Evolutionary conservation across 1,140 invertebrate species (phyloP).

Genomic region (Apolygus lucorum): DNA sequence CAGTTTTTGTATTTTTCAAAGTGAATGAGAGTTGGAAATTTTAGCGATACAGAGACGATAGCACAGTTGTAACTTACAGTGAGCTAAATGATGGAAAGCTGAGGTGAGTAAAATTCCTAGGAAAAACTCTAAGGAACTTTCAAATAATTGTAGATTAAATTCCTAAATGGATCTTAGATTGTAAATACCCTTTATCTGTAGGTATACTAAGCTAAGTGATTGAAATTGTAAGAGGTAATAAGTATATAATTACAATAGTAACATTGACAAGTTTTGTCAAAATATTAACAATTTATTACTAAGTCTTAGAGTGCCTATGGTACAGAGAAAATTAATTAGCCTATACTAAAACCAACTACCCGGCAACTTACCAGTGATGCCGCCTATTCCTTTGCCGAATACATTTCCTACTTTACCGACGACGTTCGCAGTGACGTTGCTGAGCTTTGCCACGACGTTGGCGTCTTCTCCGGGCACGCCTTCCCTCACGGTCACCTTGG

Average conservation of each 20-base stretch:
- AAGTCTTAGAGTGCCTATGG: constrained; percentile 3
- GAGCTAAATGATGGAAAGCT: too few species aligned
- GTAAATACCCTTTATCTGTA: too few species aligned
- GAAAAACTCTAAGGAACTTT: too few species aligned
- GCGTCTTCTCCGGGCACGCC: constrained; percentile 50
- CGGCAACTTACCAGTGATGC: constrained; percentile 33
- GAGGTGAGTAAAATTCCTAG: too few species aligned
- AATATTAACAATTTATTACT: constrained; percentile 18
- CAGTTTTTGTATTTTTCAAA: too few species aligned
- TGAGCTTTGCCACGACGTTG: constrained; percentile 55
- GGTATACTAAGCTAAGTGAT: too few species aligned
- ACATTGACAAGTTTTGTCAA: neutral
- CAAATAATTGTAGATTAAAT: too few species aligned
- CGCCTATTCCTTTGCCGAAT: constrained; percentile 53
- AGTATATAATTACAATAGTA: neutral
- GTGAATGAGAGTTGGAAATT: too few species aligned
- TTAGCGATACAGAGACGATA: too few species aligned
- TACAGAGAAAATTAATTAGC: constrained; percentile 19
- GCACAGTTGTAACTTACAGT: too few species aligned
- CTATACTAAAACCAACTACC: constrained; percentile 34
- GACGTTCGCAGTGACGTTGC: constrained; percentile 63
- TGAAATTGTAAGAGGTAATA: neutral
- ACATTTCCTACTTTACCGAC: constrained; percentile 70
- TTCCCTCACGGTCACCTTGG: constrained; percentile 54
- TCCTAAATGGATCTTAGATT: too few species aligned